Conservation (phyloP, 2,113 vertebrate species). For the Oxygymnocypris stewartii region DNA sequence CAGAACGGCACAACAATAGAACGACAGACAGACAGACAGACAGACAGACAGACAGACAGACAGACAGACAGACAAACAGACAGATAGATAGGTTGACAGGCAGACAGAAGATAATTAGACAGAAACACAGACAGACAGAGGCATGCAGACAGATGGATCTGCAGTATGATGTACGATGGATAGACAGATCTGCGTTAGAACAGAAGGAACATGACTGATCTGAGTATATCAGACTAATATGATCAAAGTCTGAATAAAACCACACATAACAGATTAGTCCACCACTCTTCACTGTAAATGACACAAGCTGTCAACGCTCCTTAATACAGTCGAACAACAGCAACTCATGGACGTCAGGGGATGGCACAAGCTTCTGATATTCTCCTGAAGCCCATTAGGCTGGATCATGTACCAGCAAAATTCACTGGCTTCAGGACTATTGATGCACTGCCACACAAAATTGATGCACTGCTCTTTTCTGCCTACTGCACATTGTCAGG, state of each 20-base stretch:
- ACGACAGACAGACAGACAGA: too few relatives aligned
- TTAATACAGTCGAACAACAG: slow-evolving; percentile 45
- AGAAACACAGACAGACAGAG: too few relatives aligned
- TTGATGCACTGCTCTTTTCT: neutral
- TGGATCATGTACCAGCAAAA: slow-evolving; percentile 14
- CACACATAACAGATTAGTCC: slow-evolving; percentile 62
- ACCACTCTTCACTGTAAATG: slow-evolving; percentile 68
- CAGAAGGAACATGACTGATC: neutral
- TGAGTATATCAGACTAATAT: neutral
- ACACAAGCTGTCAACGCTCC: slow-evolving; percentile 59
- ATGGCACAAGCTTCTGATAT: slow-evolving; percentile 13
- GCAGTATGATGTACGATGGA: neutral
- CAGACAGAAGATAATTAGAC: neutral
- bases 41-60: too few relatives aligned
- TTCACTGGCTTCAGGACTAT: neutral
- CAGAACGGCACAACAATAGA: neutral
- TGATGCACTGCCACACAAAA: neutral
- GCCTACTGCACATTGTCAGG: neutral
- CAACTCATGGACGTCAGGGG: neutral
- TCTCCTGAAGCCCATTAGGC: slow-evolving; percentile 17
- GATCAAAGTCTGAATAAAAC: slow-evolving; percentile 63
- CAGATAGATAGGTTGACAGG: too few relatives aligned
- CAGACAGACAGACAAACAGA: too few relatives aligned
- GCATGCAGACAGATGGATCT: neutral
- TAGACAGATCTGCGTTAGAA: neutral